Percentiles rank a stretch among this genome's conserved stretches.
phyloP scores from a whole-genome alignment of 1,140 invertebrate genomes.

The Danaus plexippus region DNA sequence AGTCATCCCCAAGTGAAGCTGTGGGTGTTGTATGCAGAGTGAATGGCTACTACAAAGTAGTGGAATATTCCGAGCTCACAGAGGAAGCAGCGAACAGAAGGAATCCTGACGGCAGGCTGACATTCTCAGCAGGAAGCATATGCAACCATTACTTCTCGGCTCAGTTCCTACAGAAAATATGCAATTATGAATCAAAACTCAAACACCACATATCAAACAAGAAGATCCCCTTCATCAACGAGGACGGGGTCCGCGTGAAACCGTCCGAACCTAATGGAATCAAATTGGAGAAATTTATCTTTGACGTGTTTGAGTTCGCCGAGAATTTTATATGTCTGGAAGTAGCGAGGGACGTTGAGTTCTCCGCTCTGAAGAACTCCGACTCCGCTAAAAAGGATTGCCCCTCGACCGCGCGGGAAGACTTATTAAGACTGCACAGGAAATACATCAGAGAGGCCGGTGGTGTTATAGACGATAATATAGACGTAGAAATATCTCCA shows the following conservation, averaged over 20 bases:
- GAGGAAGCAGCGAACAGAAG: conserved; percentile 86
- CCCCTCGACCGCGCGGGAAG: conserved; percentile 86
- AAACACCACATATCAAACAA: conserved; percentile 97
- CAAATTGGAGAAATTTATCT: conserved; percentile 99
- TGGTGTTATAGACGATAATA: conserved; percentile 79
- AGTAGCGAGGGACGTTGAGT: conserved; percentile 93
- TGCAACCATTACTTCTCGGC: conserved; percentile 98
- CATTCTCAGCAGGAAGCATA: conserved; percentile 96
- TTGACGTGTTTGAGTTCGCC: conserved; percentile 97
- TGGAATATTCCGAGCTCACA: conserved; percentile 98
- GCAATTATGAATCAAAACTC: conserved; percentile 78
- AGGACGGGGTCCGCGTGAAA: conserved; percentile 78
- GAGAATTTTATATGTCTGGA: conserved; percentile 95
- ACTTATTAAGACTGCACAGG: conserved; percentile 86
- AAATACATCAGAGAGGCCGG: conserved; percentile 88
- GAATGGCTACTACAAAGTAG: conserved; percentile 91
- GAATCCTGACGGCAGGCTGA: conserved; percentile 84
- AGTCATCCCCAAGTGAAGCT: conserved; percentile 90
- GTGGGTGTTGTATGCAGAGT: conserved; percentile 96
- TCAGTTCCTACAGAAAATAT: conserved; percentile 84
- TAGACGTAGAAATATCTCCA: conserved; percentile 92
- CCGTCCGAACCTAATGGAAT: conserved; percentile 94
- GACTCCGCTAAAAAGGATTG: conserved; percentile 91
- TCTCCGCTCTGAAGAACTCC: conserved; percentile 97
- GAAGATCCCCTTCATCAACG: conserved; percentile 93